Percentiles rank a stretch among this genome's conserved stretches.
Evolutionary conservation across 2,113 vertebrate genomes (phyloP).

Genomic region (Anhinga anhinga): DNA sequence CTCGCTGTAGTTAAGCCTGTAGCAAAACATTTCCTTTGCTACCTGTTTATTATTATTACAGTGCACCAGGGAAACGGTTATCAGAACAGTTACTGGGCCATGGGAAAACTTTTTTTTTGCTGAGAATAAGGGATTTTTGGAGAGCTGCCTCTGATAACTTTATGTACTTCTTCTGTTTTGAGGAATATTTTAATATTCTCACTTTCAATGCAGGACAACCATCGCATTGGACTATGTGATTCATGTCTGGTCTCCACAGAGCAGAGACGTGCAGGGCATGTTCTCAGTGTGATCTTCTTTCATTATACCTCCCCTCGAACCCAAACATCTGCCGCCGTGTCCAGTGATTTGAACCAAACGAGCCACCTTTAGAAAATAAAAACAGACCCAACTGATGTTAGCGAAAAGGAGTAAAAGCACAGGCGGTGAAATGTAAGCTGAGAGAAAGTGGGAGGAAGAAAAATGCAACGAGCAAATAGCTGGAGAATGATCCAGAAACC

Average conservation of each 20-base stretch:
- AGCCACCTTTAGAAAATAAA: background rate
- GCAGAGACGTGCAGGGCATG: background rate
- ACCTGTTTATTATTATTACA: background rate
- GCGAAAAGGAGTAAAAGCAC: background rate
- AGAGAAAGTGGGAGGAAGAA: constrained; percentile 34
- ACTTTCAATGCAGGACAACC: background rate
- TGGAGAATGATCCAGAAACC: background rate
- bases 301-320: background rate
- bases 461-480: constrained; percentile 21
- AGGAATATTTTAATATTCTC: background rate
- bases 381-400: background rate
- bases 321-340: background rate
- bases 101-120: background rate
- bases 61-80: background rate
- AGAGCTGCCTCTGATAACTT: accelerated
- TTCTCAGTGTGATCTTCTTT: background rate
- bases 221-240: background rate
- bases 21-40: background rate
- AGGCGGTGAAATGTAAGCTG: constrained; percentile 23
- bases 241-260: background rate
- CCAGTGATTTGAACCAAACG: background rate
- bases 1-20: background rate
- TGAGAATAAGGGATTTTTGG: background rate
- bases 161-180: background rate
- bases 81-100: background rate